Evolutionary conservation across 2,888 invertebrate species (phyloP), one percentile per base, ranked within the genome.

Genomic region (Drosophila cracens): DNA sequence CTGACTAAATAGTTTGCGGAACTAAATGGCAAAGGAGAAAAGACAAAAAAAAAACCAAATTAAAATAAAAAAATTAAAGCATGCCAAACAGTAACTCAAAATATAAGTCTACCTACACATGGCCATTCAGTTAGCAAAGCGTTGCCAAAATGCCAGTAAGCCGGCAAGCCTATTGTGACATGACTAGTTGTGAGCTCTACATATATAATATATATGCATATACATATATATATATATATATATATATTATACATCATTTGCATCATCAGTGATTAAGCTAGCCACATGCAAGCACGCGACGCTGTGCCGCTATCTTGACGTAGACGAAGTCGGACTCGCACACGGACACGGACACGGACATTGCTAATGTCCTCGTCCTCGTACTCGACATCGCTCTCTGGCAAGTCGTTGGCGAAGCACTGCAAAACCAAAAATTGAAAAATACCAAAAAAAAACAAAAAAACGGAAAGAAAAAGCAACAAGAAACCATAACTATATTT

Each of bases 321-420:
- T 52, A 81, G 73, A 74, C 72, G 73, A 27, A 62, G 38, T 29
- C 48, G 68, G 62, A 69, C 64, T 18, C 13, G 79, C 69, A 70
- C 76, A 82, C 82, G 68, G 51, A 73, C 61, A n/a, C 18, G 79
- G 66, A 73, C 61, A n/a, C 18, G 79, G 66, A 70, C 76, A 86
- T 82, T 79, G 74, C 72, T 53, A 70, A 74, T 65, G 68, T 83
- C 72, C 68, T 70, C 77, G 61, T 79, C 53, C 60, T 25, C 60
- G 40, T 62, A 46, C n/a, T 49, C 60, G 72, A 46, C 80, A 71
- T 70, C 83, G 76, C 59, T 82, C 76, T 64, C 89, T 81, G 79
- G 74, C 75, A 81, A 85, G 74, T 69, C 86, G 73, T 56, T 89
- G 75, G 73, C 88, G 81, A 76, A 91, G 87, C 83, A 92, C 91